Evolutionary conservation across 1,140 invertebrate species (phyloP).

Genomic region (Listronotus bonariensis): DNA sequence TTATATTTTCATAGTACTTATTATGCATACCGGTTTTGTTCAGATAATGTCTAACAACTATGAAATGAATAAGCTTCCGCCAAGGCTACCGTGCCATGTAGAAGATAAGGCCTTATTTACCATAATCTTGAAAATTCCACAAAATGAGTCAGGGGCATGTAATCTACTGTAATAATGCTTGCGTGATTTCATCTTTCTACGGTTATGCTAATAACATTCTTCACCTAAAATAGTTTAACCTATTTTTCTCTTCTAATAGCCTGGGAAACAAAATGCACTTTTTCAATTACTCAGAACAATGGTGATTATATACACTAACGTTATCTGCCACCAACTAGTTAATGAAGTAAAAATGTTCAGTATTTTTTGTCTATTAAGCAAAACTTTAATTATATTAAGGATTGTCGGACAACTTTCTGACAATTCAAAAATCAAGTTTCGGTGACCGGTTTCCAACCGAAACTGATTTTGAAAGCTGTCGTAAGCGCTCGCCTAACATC

Average conservation of each 20-base stretch:
- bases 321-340: too few relatives aligned
- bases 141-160: conserved; percentile 9
- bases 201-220: conserved; percentile 13
- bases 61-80: background rate
- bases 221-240: conserved; percentile 6
- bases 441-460: too few relatives aligned
- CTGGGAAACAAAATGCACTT: conserved; percentile 9
- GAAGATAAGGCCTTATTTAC: conserved; percentile 9
- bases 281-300: background rate
- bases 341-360: too few relatives aligned
- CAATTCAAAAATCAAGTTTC: too few relatives aligned
- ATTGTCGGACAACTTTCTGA: too few relatives aligned
- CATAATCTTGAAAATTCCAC: conserved; percentile 11
- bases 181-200: conserved; percentile 12
- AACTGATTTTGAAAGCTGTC: too few relatives aligned
- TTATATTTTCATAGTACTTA: too few relatives aligned
- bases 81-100: background rate
- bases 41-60: background rate
- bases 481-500: too few relatives aligned
- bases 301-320: background rate
- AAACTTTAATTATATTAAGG: too few relatives aligned
- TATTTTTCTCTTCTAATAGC: conserved; percentile 6
- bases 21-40: too few relatives aligned
- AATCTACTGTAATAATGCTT: conserved; percentile 9
- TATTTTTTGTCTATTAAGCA: too few relatives aligned